Percentiles rank a stretch among this genome's conserved stretches.
phyloP scores from a whole-genome alignment of 1,140 invertebrate species.

The fruit fly (Drosophila melanogaster) region DNA sequence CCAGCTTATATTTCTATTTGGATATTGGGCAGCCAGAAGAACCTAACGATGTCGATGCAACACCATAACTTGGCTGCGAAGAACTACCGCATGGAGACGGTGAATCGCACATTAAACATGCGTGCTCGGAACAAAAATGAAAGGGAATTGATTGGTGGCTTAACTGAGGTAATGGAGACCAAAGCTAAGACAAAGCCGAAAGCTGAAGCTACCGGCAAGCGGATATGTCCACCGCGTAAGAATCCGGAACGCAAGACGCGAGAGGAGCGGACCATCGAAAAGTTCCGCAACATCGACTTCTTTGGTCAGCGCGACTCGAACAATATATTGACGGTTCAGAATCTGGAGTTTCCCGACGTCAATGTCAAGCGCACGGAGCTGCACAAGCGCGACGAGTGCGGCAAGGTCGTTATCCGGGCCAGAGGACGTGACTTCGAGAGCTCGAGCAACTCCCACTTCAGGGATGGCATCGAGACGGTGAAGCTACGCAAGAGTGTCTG shows the following conservation, averaged over 20 bases:
- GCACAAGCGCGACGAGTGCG: constrained; percentile 53
- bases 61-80: background rate
- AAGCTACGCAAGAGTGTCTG: constrained; percentile 48
- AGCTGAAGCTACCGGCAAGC: background rate
- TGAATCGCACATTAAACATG: background rate
- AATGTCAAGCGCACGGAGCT: constrained; percentile 59
- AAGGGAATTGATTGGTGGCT: background rate
- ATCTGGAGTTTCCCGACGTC: constrained; percentile 63
- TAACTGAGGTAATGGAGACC: too few species aligned
- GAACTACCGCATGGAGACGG: background rate
- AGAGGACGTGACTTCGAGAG: constrained; percentile 31
- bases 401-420: constrained; percentile 25
- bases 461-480: constrained; percentile 58
- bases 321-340: constrained; percentile 52
- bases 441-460: constrained; percentile 59
- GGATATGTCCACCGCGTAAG: constrained; percentile 40
- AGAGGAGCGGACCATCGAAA: constrained; percentile 40
- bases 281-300: constrained; percentile 71
- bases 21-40: background rate
- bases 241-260: constrained; percentile 20
- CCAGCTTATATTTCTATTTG: constrained; percentile 7
- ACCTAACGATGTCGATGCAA: background rate
- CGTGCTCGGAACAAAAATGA: too few species aligned
- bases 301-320: constrained; percentile 48
- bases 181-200: background rate